These are phyloP conservation scores for Brachyrhaphis roseni DNA, from an alignment of 2,797 vertebrate genomes.

Conservation along the genomic window DNA sequence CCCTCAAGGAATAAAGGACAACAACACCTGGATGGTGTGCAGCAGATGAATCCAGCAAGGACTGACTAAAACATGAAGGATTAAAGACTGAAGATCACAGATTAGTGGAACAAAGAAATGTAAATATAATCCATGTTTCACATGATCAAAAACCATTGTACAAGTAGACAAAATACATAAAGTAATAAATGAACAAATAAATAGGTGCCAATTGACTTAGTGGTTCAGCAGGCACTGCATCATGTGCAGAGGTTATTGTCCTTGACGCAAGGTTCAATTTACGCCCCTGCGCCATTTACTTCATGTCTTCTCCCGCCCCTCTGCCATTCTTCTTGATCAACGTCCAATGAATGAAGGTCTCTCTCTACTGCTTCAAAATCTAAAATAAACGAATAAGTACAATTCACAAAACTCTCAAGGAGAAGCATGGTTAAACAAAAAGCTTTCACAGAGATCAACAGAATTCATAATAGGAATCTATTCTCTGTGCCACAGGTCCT, in stretches of 20 bases:
- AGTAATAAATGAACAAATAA: not conserved
- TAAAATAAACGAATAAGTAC: not conserved
- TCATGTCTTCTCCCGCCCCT: not conserved
- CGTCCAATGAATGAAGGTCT: not conserved
- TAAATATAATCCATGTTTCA: not conserved
- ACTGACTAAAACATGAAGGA: not conserved
- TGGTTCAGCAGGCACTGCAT: not conserved
- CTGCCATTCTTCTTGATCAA: not conserved
- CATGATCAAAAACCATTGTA: not conserved
- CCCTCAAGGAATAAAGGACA: not conserved
- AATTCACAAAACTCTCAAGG: not conserved
- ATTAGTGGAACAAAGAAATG: not conserved
- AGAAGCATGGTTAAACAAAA: not conserved
- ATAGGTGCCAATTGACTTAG: not conserved
- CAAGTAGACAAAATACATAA: not conserved
- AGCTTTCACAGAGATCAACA: not conserved
- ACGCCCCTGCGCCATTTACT: not conserved
- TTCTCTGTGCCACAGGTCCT: not conserved
- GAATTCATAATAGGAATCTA: not conserved
- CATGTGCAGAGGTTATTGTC: not conserved
- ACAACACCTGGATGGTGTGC: not conserved
- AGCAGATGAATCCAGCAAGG: not conserved
- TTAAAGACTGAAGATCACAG: not conserved
- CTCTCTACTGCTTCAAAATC: not conserved
- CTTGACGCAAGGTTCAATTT: not conserved